phyloP scores from a whole-genome alignment of 2,797 vertebrate genomes.

The Urocyon cinereoargenteus region DNA sequence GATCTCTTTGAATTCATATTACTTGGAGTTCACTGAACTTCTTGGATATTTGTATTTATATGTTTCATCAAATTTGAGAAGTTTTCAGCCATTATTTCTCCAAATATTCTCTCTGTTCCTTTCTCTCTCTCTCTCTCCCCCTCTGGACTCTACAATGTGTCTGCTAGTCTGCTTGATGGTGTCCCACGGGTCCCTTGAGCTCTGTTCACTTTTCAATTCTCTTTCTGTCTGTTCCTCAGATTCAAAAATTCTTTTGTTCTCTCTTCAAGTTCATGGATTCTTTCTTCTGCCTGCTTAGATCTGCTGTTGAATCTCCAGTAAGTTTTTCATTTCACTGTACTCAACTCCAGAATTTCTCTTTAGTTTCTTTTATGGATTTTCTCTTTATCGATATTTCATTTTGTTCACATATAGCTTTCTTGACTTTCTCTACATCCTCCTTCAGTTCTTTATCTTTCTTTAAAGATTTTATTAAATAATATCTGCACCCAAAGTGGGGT shows the following conservation, averaged over 20 bases:
- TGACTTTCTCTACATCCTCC: not conserved
- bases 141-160: not conserved
- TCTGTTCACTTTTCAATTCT: not conserved
- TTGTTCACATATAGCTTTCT: not conserved
- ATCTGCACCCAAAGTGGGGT: not conserved
- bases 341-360: not conserved
- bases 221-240: not conserved
- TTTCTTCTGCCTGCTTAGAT: not conserved
- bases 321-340: not conserved
- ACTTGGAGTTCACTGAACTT: not conserved
- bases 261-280: not conserved
- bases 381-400: not conserved
- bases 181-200: not conserved
- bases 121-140: not conserved
- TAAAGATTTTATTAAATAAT: not conserved
- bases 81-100: not conserved
- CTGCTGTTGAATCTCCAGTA: not conserved
- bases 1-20: not conserved
- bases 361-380: not conserved
- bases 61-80: not conserved
- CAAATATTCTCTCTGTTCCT: not conserved
- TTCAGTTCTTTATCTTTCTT: not conserved
- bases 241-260: not conserved
- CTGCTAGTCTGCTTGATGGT: not conserved
- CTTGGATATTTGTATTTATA: not conserved